Conservation (phyloP, 53 echinoderm and acorn worm genomes). For the Echinometra lucunter region DNA sequence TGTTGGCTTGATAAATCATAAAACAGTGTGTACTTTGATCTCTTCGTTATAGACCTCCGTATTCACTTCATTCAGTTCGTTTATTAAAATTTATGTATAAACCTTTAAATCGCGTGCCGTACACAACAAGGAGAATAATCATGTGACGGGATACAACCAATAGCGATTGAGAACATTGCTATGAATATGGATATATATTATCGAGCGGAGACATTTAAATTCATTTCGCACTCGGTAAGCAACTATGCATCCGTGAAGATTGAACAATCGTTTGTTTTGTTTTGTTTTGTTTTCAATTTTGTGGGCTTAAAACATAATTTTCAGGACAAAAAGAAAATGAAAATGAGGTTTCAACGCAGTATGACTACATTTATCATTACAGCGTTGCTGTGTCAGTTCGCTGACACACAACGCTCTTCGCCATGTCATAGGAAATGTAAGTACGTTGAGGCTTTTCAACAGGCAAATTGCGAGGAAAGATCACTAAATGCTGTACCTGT, state of each 20-base stretch:
- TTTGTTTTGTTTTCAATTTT: too few species aligned
- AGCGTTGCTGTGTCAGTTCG: not conserved
- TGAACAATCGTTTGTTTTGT: too few species aligned
- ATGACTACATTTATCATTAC: not conserved
- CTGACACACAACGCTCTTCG: not conserved
- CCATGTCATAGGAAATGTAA: conserved; percentile 19
- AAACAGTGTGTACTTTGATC: too few species aligned
- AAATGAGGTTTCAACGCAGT: not conserved
- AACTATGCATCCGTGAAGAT: too few species aligned
- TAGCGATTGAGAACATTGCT: not conserved
- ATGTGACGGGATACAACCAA: not conserved
- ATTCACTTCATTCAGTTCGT: too few species aligned
- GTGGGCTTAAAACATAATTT: not conserved
- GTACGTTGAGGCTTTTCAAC: conserved; percentile 15
- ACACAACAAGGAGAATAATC: not conserved
- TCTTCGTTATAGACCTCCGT: too few species aligned
- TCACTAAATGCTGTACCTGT: not conserved
- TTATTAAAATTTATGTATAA: too few species aligned
- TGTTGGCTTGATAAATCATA: too few species aligned
- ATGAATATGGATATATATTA: too few species aligned
- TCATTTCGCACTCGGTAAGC: not conserved
- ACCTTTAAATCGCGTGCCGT: too few species aligned
- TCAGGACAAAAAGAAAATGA: not conserved
- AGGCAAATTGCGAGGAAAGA: conserved; percentile 25
- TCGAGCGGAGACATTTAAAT: not conserved